Conservation (phyloP, 2,797 vertebrate genomes). For the Luscinia megarhynchos region DNA sequence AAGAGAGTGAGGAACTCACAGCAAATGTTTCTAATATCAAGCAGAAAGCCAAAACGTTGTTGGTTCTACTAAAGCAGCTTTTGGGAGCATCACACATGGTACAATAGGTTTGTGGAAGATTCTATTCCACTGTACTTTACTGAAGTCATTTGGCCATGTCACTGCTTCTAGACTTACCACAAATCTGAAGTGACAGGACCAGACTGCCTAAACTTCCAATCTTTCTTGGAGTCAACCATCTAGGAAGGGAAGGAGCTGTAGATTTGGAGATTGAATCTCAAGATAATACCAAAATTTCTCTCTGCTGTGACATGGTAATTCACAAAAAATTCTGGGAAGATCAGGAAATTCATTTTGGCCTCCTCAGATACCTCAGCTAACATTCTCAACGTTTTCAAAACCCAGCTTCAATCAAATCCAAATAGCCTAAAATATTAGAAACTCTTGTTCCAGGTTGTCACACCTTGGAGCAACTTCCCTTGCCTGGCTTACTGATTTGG, state of each 20-base stretch:
- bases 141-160: constrained; percentile 5
- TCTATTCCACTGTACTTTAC: constrained; percentile 2
- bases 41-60: constrained; percentile 68
- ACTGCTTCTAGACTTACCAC: constrained; percentile 25
- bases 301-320: not conserved
- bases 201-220: not conserved
- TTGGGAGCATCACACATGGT: constrained; percentile 10
- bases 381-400: not conserved
- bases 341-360: not conserved
- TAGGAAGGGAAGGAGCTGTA: not conserved
- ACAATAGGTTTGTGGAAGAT: constrained; percentile 54
- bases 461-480: not conserved
- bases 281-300: not conserved
- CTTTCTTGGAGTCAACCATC: not conserved
- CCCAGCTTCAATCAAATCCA: not conserved
- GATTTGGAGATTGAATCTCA: not conserved
- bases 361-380: not conserved
- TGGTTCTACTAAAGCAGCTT: constrained; percentile 59
- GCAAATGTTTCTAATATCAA: constrained; percentile 79
- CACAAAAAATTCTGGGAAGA: not conserved
- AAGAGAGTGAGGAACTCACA: constrained; percentile 60
- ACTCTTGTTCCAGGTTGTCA: not conserved
- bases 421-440: not conserved
- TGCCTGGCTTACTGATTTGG: not conserved
- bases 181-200: not conserved